A percentile compares a stretch with the other conserved stretches of the same genome.
phyloP scores from a whole-genome alignment of 2,113 vertebrate species.

The Prunella himalayana region DNA sequence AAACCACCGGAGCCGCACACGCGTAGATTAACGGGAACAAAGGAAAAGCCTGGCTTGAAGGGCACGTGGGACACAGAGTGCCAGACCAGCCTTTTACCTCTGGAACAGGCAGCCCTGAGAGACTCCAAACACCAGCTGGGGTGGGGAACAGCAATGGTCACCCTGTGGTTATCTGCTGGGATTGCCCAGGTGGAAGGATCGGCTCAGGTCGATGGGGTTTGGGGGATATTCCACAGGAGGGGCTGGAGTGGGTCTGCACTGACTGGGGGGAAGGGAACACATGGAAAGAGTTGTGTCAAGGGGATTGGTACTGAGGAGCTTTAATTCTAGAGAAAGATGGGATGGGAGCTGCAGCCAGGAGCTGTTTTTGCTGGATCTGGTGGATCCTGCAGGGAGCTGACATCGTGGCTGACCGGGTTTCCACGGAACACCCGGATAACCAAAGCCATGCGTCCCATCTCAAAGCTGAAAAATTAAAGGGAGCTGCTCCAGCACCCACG shows the following conservation, averaged over 20 bases:
- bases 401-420: rapidly evolving
- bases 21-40: neutral
- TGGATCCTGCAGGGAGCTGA: neutral
- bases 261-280: neutral
- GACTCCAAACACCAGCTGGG: neutral
- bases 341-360: rapidly evolving
- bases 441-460: rapidly evolving
- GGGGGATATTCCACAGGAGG: neutral
- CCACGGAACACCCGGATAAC: rapidly evolving
- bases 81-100: neutral
- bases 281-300: neutral
- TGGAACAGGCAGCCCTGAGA: neutral
- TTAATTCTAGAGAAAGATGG: neutral
- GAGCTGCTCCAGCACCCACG: neutral
- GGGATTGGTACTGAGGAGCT: neutral
- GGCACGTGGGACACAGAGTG: neutral
- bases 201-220: rapidly evolving
- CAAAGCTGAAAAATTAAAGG: neutral
- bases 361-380: neutral
- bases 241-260: rapidly evolving
- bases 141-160: rapidly evolving
- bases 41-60: neutral
- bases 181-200: neutral
- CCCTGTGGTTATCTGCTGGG: neutral
- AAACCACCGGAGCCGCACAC: neutral